Base-by-base conservation (phyloP, 2,888 invertebrate species). In the Catocala fraxini region DNA sequence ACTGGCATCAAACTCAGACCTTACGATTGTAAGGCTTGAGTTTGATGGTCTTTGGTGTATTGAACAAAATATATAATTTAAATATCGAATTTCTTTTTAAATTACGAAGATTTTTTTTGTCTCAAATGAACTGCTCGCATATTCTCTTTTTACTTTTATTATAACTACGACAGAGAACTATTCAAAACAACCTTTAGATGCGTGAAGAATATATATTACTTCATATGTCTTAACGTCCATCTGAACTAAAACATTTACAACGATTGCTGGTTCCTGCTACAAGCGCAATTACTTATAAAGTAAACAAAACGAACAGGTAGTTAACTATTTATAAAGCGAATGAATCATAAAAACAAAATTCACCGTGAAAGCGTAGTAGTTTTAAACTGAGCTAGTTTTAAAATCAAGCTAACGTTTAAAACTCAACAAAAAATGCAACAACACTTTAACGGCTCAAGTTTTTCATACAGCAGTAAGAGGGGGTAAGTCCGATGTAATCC, bases 401-500 rank as follows among this genome's bases (percentile, higher is more conserved):
- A 81, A 81, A 77, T 75, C 72, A 73, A 82, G 75, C 77, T 71
- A 73, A 82, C 78, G 71, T 81, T 87, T 84, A 80, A 80, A 81
- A 80, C 59, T 72, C 75, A 67, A 75, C 79, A 78, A 84, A 85
- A 85, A 86, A 83, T 81, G 78, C 75, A 81, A 79, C 82, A 83
- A 83, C 83, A 84, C 81, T 88, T 88, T 82, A 84, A 82, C 74
- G 79, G 82, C 75, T 82, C 74, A 80, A 88, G 79, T 85, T 85
- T 87, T 86, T 84, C 74, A 81, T 75, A 76, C 71, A 77, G 78
- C 79, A 65, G 75, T 81, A 80, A 81, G 80, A 80, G 79, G 79
- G 78, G 82, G 62, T 71, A 86, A 86, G 84, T 85, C 83, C 72
- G 78, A 81, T 84, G 86, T 89, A 88, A 90, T 89, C 86, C 86